Evolutionary conservation across 2,113 vertebrate species (phyloP), one percentile per base, ranked within the genome.

Genomic region (Scytalopus superciliaris): DNA sequence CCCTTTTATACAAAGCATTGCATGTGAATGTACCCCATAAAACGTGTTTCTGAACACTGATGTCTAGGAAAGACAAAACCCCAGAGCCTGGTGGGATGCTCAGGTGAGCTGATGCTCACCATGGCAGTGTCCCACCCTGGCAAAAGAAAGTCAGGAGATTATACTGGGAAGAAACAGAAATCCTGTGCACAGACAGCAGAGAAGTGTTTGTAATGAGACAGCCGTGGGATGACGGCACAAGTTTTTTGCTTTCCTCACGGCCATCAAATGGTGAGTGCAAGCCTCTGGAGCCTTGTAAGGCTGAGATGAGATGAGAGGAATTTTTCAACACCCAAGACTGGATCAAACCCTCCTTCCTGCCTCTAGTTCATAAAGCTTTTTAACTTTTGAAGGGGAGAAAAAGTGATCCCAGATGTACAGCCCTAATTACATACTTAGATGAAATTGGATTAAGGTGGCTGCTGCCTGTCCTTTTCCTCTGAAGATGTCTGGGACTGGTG

Each of bases 361-460:
- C 87, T 94, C 79, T 55, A 85, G 92, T 92, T 96, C 88, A 96
- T 96, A 96, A 94, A 95, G 84, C 89, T 94, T 95, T 96, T 93
- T 90, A 92, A 94, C 81, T 92, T 96, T 91, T 91, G 91, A 91
- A 96, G 93, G 94, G 74, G 89, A 95, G 84, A 95, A 95, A 95
- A 95, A 97, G 90, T 97, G 92, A 96, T 97, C 92, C 96, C 91
- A 97, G 94, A 97, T 97, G 96, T 96, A 95, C 77, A 93, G 89
- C 69, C 91, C 94, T 96, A 97, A 96, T 97, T 97, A 97, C 92
- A 97, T 96, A 96, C 81, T 96, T 91, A 80, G 77, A 91, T 93
- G 80, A 96, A 96, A 96, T 97, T 96, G 75, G 87, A 96, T 97
- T 96, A 96, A 95, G 95, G 96, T 93, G 95, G 84, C 89, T 94